Percentiles rank a stretch among this genome's conserved stretches.
Conservation (phyloP, 2,797 vertebrate species). For the Lepus townsendii region DNA sequence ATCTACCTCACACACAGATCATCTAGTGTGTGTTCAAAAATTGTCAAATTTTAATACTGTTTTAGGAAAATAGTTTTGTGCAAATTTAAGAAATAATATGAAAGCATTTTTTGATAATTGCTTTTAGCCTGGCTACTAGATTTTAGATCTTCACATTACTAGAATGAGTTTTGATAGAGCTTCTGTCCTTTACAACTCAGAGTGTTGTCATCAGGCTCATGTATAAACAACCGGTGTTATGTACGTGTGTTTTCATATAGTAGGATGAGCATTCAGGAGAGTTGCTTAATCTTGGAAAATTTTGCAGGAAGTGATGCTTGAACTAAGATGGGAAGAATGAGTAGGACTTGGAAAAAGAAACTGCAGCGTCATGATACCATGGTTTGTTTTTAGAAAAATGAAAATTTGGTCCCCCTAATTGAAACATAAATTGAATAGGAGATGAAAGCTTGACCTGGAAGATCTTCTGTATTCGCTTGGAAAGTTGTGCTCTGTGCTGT, state of each 20-base stretch:
- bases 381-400: conserved; percentile 52
- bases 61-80: conserved; percentile 22
- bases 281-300: conserved; percentile 21
- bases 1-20: not conserved
- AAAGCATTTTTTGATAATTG: conserved; percentile 41
- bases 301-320: conserved; percentile 16
- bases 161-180: not conserved
- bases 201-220: conserved; percentile 30
- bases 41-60: conserved; percentile 48
- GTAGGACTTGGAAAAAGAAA: conserved; percentile 44
- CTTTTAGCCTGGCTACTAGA: conserved; percentile 9
- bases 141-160: conserved; percentile 4
- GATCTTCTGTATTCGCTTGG: not conserved
- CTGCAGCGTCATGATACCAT: conserved; percentile 2
- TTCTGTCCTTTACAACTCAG: conserved; percentile 7
- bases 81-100: conserved; percentile 16
- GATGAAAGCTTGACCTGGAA: conserved; percentile 22
- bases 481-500: conserved; percentile 28
- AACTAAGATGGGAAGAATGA: conserved; percentile 21
- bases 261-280: not conserved
- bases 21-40: conserved; percentile 6
- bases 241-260: not conserved
- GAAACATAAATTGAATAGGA: conserved; percentile 29
- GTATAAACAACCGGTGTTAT: conserved; percentile 23
- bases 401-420: not conserved